Conservation (phyloP, 1,140 invertebrate species). For the Camponotus vicinus region DNA sequence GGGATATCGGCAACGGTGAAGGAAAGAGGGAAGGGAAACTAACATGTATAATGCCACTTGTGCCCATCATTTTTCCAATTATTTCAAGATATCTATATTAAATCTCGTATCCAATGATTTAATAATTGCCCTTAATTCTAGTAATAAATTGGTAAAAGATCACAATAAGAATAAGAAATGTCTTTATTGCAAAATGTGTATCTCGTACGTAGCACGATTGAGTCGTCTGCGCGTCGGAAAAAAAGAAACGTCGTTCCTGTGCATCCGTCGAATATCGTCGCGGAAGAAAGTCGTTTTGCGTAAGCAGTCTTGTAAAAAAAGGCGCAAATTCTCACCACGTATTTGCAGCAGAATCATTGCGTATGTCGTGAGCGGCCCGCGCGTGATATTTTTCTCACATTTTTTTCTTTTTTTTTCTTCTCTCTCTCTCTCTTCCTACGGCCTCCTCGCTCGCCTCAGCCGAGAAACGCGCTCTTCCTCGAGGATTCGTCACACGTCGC, state of each 20-base stretch:
- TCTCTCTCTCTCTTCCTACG: not conserved
- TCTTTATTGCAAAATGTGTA: not conserved
- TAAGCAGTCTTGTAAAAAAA: slow-evolving; percentile 40
- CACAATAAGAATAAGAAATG: not conserved
- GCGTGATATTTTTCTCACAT: slow-evolving; percentile 58
- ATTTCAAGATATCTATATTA: not conserved
- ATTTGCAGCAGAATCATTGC: slow-evolving; percentile 57
- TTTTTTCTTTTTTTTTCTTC: not conserved
- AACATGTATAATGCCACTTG: not conserved
- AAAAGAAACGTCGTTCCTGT: not conserved
- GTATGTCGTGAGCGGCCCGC: not conserved
- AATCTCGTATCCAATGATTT: not conserved
- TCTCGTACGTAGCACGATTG: slow-evolving; percentile 15
- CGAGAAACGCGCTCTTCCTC: slow-evolving; percentile 25
- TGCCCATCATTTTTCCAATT: not conserved
- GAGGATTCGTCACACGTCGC: slow-evolving; percentile 72
- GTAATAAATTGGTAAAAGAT: slow-evolving; percentile 9
- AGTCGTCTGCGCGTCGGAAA: slow-evolving; percentile 10
- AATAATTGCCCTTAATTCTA: not conserved
- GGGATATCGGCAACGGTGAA: not conserved
- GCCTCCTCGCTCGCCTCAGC: not conserved
- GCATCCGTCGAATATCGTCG: slow-evolving; percentile 28
- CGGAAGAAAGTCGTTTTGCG: not conserved
- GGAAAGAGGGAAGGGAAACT: too few species aligned
- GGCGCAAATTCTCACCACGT: slow-evolving; percentile 63